Evolutionary conservation across 2,113 vertebrate genomes (phyloP), one percentile per base, ranked within the genome.

Genomic region (Oreochromis tanganicae): DNA sequence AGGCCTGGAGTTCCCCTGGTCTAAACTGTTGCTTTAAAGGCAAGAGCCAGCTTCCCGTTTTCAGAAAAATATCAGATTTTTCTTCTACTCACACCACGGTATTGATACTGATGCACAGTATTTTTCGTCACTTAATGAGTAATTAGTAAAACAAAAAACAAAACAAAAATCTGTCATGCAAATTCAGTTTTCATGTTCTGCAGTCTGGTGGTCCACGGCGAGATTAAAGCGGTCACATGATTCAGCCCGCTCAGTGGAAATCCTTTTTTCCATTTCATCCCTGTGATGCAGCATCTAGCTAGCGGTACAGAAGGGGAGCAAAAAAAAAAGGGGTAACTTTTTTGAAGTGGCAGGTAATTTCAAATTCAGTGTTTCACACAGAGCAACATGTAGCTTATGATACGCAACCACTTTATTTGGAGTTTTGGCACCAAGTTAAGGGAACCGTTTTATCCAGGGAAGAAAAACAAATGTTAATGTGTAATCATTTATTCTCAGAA

Each of bases 171-270:
- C n/a, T 71, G 1, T 38, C n/a, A 3, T 43, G 66, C 66, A 21
- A 24, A 41, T 71, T 71, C 66, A 24, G 1, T 43, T 43, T 71
- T 24, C n/a, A 71, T 71, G 63, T 71, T 41, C n/a, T 71, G 66
- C 1, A 71, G 38, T 41, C 19, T 1, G 19, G 63, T 13, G 63
- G 36, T 41, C n/a, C 36, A 14, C 0, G 1, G 32, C 6, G 0
- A 12, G 61, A 61, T 61, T 66, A 38, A 38, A 66, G 17, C 3
- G 1, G 16, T 38, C 4, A 66, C 17, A n/a, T 36, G 59, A 63
- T 0, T 36, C 59, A 36, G 11, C 19, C 17, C 4, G 3, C 19
- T 13, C 63, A 8, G 1, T 41, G 63, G 8, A 68, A 38, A 13
- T 68, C 34, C 63, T 41, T 41, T 21, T 41, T 14, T 43, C 36